Conservation (phyloP, 1,140 invertebrate species). For the Liolophura sinensis region DNA sequence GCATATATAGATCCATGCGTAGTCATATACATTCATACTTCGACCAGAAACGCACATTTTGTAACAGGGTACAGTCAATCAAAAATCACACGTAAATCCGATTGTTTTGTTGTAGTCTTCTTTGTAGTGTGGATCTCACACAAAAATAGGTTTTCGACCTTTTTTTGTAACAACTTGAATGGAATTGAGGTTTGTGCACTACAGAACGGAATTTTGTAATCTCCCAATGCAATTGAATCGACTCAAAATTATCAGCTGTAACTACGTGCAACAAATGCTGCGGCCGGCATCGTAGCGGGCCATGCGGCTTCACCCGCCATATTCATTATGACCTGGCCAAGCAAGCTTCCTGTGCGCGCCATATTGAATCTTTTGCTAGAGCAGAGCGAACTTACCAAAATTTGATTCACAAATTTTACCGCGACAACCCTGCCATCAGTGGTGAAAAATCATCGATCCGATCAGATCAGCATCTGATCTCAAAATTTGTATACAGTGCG, state of each 20-base stretch:
- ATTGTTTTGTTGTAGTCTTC: too few species aligned
- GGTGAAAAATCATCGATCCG: conserved; percentile 53
- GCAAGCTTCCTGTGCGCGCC: conserved; percentile 13
- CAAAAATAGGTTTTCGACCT: too few species aligned
- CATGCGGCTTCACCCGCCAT: conserved; percentile 8
- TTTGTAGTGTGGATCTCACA: too few species aligned
- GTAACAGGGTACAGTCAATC: too few species aligned
- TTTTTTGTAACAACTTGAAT: too few species aligned
- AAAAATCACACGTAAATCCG: too few species aligned
- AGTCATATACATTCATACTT: too few species aligned
- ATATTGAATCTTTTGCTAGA: conserved; percentile 20
- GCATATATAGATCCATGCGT: too few species aligned
- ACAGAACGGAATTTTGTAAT: not conserved
- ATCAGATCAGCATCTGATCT: conserved; percentile 42
- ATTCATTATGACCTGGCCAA: conserved; percentile 9
- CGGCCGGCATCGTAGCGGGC: conserved; percentile 9
- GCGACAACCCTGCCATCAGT: conserved; percentile 42
- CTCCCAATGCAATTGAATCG: conserved; percentile 18
- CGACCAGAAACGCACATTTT: too few species aligned
- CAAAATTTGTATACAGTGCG: conserved; percentile 39
- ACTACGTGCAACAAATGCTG: conserved; percentile 16
- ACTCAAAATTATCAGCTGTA: conserved; percentile 16
- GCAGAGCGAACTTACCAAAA: conserved; percentile 28
- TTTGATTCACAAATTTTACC: conserved; percentile 46
- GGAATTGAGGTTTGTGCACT: too few species aligned